A percentile compares a stretch with the other conserved stretches of the same genome.
Conservation (phyloP, 2,888 invertebrate species). For the Acanthosepion lycidas region DNA sequence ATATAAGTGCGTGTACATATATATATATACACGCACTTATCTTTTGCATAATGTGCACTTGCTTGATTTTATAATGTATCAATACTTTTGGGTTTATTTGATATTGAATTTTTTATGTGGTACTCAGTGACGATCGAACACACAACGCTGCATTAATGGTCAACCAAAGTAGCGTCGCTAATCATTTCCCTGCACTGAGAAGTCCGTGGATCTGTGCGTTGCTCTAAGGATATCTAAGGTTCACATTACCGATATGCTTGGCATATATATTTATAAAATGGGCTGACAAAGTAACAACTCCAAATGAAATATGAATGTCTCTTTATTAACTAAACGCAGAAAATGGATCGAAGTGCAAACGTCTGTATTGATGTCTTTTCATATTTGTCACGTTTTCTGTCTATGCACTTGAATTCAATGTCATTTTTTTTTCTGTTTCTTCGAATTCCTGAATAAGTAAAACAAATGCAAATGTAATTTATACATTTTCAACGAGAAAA, state of each 20-base stretch:
- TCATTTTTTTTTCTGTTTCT: not conserved
- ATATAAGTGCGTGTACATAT: too few relatives aligned
- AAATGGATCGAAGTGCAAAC: not conserved
- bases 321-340: conserved; percentile 18
- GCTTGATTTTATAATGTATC: too few relatives aligned
- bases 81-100: too few relatives aligned
- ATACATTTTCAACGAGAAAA: not conserved
- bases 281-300: conserved; percentile 23
- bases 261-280: too few relatives aligned
- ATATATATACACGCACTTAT: too few relatives aligned
- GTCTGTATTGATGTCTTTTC: not conserved
- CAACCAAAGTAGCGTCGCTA: too few relatives aligned
- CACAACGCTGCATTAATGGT: too few relatives aligned
- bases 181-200: too few relatives aligned
- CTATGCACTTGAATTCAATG: not conserved
- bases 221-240: not conserved
- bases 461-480: not conserved
- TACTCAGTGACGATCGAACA: too few relatives aligned
- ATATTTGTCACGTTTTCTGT: not conserved
- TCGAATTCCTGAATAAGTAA: not conserved
- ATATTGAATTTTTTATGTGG: too few relatives aligned
- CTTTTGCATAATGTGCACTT: too few relatives aligned
- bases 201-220: not conserved
- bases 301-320: not conserved
- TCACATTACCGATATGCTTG: not conserved